A percentile compares a stretch with the other conserved stretches of the same genome.
Conservation (phyloP, 2,888 invertebrate species). For the Papilio protenor region DNA sequence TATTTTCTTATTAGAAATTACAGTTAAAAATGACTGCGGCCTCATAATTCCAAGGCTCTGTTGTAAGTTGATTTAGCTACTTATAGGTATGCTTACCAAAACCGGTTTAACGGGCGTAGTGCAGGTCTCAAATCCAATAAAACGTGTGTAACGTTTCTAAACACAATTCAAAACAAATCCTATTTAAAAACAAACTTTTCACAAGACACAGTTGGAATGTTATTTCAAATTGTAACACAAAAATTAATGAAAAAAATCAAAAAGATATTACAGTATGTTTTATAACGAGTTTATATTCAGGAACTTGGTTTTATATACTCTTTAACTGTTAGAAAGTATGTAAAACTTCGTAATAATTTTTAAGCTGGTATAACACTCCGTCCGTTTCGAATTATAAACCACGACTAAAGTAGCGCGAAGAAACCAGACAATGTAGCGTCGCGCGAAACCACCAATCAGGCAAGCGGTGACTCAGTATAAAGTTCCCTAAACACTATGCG, state of each 20-base stretch:
- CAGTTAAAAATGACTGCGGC: neutral
- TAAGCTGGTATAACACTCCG: neutral
- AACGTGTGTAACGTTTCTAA: conserved; percentile 40
- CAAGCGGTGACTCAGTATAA: conserved; percentile 5
- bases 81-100: conserved; percentile 35
- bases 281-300: neutral
- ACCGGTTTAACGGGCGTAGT: conserved; percentile 38
- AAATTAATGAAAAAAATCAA: neutral
- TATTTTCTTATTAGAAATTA: neutral
- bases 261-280: neutral
- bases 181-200: conserved; percentile 38
- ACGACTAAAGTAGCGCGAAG: conserved; percentile 30
- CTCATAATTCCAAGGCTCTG: neutral
- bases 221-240: conserved; percentile 12
- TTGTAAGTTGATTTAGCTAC: neutral
- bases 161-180: conserved; percentile 37
- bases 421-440: conserved; percentile 12
- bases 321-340: conserved; percentile 7
- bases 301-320: neutral
- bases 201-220: conserved; percentile 27
- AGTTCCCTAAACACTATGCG: neutral
- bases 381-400: conserved; percentile 7
- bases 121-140: conserved; percentile 36
- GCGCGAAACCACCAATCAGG: neutral
- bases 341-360: neutral